phyloP scores from a whole-genome alignment of 2,113 vertebrate genomes.

The Suncus etruscus region DNA sequence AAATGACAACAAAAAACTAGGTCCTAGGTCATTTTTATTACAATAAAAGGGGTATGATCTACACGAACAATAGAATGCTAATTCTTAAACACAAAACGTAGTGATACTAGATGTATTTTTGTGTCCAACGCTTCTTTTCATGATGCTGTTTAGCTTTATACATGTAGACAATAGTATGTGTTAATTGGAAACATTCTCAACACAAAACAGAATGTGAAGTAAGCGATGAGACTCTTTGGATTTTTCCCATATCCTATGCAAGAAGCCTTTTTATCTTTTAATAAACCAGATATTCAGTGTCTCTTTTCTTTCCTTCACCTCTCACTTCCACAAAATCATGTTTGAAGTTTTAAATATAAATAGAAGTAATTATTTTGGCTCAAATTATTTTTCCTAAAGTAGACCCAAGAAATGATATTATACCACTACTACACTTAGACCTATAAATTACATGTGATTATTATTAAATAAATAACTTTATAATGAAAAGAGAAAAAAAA shows the following conservation, averaged over 20 bases:
- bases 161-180: neutral
- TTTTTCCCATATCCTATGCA: neutral
- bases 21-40: neutral
- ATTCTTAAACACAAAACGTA: neutral
- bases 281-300: neutral
- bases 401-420: too few species aligned
- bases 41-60: neutral
- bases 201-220: neutral
- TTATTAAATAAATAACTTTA: conserved; percentile 2
- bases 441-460: neutral
- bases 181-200: neutral
- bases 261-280: neutral
- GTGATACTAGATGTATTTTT: neutral
- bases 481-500: neutral
- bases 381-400: conserved; percentile 2
- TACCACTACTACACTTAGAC: neutral
- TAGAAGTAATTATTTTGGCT: neutral
- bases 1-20: neutral
- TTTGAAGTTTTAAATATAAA: conserved; percentile 17
- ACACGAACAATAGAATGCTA: neutral
- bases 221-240: neutral
- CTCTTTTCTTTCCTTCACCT: neutral
- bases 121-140: neutral
- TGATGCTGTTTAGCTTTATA: neutral
- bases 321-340: neutral